phyloP scores from a whole-genome alignment of 1,140 invertebrate species.

The Proctacanthus coquilletti region DNA sequence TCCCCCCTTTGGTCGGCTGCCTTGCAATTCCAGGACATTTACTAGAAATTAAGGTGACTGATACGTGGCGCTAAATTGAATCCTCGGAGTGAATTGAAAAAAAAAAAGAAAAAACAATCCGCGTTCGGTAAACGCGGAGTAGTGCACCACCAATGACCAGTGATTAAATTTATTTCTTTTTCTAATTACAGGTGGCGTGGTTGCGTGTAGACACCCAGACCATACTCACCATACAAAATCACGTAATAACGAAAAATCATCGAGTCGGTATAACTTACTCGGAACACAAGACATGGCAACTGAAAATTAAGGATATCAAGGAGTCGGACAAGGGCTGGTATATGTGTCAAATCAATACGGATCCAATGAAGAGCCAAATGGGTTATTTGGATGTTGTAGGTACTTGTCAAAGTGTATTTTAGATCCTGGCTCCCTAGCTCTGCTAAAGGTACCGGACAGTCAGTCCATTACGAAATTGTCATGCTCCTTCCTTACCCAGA shows the following conservation, averaged over 20 bases:
- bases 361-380: constrained; percentile 73
- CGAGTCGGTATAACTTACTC: constrained; percentile 65
- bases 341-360: constrained; percentile 76
- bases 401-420: constrained; percentile 29
- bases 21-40: too few species aligned
- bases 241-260: constrained; percentile 72
- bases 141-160: too few species aligned
- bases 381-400: constrained; percentile 70
- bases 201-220: constrained; percentile 79
- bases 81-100: too few species aligned
- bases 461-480: too few species aligned
- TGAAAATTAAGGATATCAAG: constrained; percentile 58
- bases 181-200: constrained; percentile 61
- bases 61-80: too few species aligned
- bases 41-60: too few species aligned
- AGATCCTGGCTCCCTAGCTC: too few species aligned
- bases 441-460: too few species aligned
- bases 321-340: constrained; percentile 65
- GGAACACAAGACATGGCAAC: constrained; percentile 63
- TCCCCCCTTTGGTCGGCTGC: too few species aligned
- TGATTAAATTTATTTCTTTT: neutral
- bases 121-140: too few species aligned
- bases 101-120: too few species aligned
- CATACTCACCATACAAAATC: constrained; percentile 70
- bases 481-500: too few species aligned